Evolutionary conservation across 2,888 invertebrate genomes (phyloP), one percentile per base, ranked within the genome.

Genomic region (Sinodicranocentrus sp.): DNA sequence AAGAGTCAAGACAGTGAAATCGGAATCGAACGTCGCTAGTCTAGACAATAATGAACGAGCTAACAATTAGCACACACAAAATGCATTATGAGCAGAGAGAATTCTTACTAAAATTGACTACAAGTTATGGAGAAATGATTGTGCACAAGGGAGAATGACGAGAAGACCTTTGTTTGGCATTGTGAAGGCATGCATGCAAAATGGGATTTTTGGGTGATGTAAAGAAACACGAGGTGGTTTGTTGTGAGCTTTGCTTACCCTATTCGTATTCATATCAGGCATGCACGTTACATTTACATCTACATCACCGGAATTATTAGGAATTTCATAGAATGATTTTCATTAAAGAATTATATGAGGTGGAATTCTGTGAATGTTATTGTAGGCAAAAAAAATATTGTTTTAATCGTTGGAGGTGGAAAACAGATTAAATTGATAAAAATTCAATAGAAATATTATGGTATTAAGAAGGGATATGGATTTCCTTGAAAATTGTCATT

Each of bases 1-100:
- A 80, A 80, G 80, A 80, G 67, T 59, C 73, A 80, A 80, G 80
- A 80, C 80, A 80, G 80, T 80, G 23, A 80, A 80, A 80, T 80
- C 80, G 80, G 80, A 80, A 80, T 80, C 80, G 80, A 80, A 80
- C 80, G 80, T 80, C 80, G 73, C 80, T 57, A 80, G 80, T 80
- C 80, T 80, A 80, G 80, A 80, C 80, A 80, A 80, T 80, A 80
- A 80, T 80, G 80, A 80, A 80, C 80, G 80, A 80, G 80, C 80
- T 63, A 80, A 80, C 80, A 80, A 80, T 80, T 80, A 80, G 80
- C 80, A 73, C 79, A 79, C 72, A 79, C 79, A 79, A 72, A 72
- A 26, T 79, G 71, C 71, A 79, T 72, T 79, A 65, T 61, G 61
- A 61, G 52, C 39, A 52, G 54, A 61, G 59, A 26, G n/a, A 79